Evolutionary conservation across 2,888 invertebrate species (phyloP).

Genomic region (Mimumesa dahlbomi): DNA sequence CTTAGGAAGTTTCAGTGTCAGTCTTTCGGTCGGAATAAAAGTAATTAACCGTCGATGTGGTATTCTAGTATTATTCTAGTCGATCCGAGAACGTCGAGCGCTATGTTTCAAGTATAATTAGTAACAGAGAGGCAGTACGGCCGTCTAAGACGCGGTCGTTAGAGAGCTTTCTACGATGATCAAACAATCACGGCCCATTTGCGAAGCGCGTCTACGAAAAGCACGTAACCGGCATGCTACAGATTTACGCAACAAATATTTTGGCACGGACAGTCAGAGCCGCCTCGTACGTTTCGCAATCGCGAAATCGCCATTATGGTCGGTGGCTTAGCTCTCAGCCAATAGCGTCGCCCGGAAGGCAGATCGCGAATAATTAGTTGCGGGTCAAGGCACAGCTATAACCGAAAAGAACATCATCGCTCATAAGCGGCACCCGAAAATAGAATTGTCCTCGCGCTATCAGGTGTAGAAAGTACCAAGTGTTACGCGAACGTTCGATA

Average conservation of each 20-base stretch:
- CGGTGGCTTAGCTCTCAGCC: constrained; percentile 4
- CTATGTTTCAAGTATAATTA: too few species aligned
- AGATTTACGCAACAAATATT: constrained; percentile 62
- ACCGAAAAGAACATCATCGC: constrained; percentile 31
- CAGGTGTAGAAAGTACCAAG: background rate
- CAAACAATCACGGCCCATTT: constrained; percentile 55
- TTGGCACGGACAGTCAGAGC: constrained; percentile 53
- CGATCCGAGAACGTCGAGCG: too few species aligned
- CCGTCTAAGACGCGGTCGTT: constrained; percentile 1
- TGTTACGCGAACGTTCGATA: too few species aligned
- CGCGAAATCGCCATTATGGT: constrained; percentile 52
- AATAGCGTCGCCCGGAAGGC: constrained; percentile 45
- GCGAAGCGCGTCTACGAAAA: constrained; percentile 16
- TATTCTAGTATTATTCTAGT: background rate
- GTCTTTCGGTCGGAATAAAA: too few species aligned
- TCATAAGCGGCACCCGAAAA: constrained; percentile 35
- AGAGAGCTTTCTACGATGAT: constrained; percentile 34
- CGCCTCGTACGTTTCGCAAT: constrained; percentile 54
- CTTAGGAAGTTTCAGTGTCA: too few species aligned
- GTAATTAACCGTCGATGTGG: too few species aligned
- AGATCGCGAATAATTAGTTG: constrained; percentile 62
- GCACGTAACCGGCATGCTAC: constrained; percentile 26
- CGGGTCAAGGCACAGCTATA: constrained; percentile 55
- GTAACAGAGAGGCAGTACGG: too few species aligned
- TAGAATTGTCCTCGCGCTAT: constrained; percentile 44